Evolutionary conservation across 2,888 invertebrate species (phyloP), one percentile per base, ranked within the genome.

Genomic region (Trichopria drosophilae): DNA sequence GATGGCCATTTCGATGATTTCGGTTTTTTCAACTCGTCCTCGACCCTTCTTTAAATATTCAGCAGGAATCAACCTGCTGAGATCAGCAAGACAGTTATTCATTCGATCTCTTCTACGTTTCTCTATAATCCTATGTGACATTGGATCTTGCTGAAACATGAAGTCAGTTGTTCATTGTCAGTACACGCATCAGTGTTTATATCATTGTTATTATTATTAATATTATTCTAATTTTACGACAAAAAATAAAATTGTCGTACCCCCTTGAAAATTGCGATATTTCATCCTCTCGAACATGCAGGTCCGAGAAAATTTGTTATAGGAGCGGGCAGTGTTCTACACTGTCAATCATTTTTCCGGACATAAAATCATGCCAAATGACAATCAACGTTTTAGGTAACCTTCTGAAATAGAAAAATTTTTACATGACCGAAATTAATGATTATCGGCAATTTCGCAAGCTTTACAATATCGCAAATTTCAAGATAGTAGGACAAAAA

Each of bases 1-100:
- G 58, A 95, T 96, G 31, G 96, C 95, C 94, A 96, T 94, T 78
- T 97, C 96, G 51, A 97, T 95, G 54, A 97, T 96, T 79, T 97
- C 96, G 0, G 96, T 96, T 78, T 97, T 97, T 75, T 97, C 97
- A 39, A 97, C 92, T 31, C 97, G 82, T 12, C 96, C 96, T 45
- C 96, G 84, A 6, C 95, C 95, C 76, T 96, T 96, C 76, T 95
- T 93, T 68, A 94, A 81, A 74, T 93, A 95, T 67, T 92, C 90
- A 1, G 92, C 86, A 0, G 96, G 97, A 56, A 97, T 94, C 43
- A 97, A 84, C 28, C 93, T 84, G 44, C 94, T 93, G 22, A 97
- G 82, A 75, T 96, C 94, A 0, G 94, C 94, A 51, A 97, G 79
- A 72, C 96, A 96, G 76, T 93, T 95, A 80, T 97, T 97, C 96